Evolutionary conservation across 2,888 invertebrate species (phyloP), one percentile per base, ranked within the genome.

Genomic region (Melikaiella ostensackeni): DNA sequence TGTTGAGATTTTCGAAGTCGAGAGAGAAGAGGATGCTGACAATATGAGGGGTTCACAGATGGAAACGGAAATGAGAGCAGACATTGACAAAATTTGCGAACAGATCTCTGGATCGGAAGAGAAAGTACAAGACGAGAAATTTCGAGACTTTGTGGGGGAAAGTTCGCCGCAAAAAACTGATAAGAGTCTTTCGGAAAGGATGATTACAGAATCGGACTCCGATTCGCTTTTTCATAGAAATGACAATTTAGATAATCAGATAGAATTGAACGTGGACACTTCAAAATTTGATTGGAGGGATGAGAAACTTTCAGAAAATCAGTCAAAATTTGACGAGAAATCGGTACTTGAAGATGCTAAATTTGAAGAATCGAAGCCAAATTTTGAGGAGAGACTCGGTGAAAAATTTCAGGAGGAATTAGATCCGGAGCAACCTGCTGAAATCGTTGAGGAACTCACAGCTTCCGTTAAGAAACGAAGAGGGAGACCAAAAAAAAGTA

Each of bases 1-100:
- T 27, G 86, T 90, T 59, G 89, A 91, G 80, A 89, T 89, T 81
- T 84, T 89, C 55, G 87, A 91, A 83, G 86, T 88, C 70, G 89
- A 89, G 57, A 87, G 84, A 21, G 87, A 88, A 57, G 86, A 86
- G 16, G 84, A 82, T 8, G 80, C 82, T 27, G 83, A 78, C 82
- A 84, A 82, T 77, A 5, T 38, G 27, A 46, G 16, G 24, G 19
- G 24, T 35, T 63, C 24, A 50, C 50, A 50, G 6, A 76, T 27
- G 35, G 64, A 35, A 11, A 63, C 63, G 19, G 73, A 73, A 24
- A 35, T 50, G 11, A 66, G 62, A 33, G 5, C 62, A 11, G 24
- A 77, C 30, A 11, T 46, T 24, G 21, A 50, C 6, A 16, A 77
- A 24, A 35, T 66, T 74, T 57, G 75, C 75, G 42, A 24, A n/a